Conservation (phyloP, 2,888 invertebrate genomes). For the Lottia scabra region DNA sequence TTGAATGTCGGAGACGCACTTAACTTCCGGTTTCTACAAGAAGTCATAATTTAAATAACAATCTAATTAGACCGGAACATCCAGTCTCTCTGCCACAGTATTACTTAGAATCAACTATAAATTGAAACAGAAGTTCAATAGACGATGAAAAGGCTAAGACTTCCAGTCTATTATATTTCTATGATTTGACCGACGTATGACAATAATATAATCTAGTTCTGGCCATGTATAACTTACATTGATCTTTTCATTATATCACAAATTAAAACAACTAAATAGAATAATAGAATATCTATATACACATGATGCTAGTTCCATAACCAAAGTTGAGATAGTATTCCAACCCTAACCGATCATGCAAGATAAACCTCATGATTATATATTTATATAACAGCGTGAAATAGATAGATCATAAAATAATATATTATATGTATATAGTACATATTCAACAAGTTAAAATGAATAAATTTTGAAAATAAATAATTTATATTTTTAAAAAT, state of each 20-base stretch:
- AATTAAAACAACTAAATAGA: neutral
- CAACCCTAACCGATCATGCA: neutral
- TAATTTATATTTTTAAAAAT: neutral
- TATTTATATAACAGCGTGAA: neutral
- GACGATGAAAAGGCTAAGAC: too few species aligned
- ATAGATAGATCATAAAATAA: neutral
- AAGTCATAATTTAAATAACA: too few species aligned
- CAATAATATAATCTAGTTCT: too few species aligned
- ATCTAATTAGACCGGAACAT: too few species aligned
- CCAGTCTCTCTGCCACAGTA: too few species aligned
- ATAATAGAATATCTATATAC: neutral
- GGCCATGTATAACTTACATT: too few species aligned
- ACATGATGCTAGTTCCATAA: constrained; percentile 1
- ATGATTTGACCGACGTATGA: too few species aligned
- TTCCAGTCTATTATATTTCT: too few species aligned
- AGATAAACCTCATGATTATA: neutral
- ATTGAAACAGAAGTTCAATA: too few species aligned
- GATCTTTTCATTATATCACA: neutral
- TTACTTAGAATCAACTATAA: too few species aligned
- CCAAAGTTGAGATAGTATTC: constrained; percentile 1
- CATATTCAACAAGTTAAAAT: neutral
- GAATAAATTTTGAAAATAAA: neutral
- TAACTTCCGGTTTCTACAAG: too few species aligned
- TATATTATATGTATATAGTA: constrained; percentile 2
- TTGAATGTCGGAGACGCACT: too few species aligned